phyloP scores from a whole-genome alignment of 2,797 vertebrate genomes.

The Trematomus bernacchii region DNA sequence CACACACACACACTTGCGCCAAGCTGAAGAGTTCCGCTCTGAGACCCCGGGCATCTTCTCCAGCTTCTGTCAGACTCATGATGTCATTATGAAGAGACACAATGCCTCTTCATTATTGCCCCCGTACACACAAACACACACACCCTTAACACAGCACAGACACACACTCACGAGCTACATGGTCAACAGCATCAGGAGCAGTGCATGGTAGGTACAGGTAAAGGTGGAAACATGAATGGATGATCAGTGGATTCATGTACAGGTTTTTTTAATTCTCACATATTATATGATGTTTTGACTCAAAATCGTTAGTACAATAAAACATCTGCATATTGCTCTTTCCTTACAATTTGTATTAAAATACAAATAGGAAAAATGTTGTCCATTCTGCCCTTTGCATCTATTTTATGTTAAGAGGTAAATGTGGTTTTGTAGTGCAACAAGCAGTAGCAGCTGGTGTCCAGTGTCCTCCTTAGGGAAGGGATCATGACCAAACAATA shows the following conservation, averaged over 20 bases:
- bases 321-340: background rate
- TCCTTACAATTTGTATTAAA: background rate
- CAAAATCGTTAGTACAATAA: background rate
- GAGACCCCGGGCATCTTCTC: conserved; percentile 80
- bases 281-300: background rate
- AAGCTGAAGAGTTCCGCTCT: conserved; percentile 78
- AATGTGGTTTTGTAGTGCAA: background rate
- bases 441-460: background rate
- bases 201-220: conserved; percentile 17
- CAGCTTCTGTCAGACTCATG: conserved; percentile 85
- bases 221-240: background rate
- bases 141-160: conserved; percentile 12
- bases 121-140: conserved; percentile 9
- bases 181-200: conserved; percentile 10
- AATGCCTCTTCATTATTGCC: conserved; percentile 71
- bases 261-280: background rate
- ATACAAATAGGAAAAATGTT: background rate
- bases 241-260: background rate
- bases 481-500: conserved; percentile 22
- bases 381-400: background rate
- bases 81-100: conserved; percentile 83
- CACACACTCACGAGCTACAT: conserved; percentile 27
- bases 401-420: background rate
- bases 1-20: conserved; percentile 53
- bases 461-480: conserved; percentile 6